Evolutionary conservation across 1,140 invertebrate genomes (phyloP).

Genomic region (Aleiodes sp.): DNA sequence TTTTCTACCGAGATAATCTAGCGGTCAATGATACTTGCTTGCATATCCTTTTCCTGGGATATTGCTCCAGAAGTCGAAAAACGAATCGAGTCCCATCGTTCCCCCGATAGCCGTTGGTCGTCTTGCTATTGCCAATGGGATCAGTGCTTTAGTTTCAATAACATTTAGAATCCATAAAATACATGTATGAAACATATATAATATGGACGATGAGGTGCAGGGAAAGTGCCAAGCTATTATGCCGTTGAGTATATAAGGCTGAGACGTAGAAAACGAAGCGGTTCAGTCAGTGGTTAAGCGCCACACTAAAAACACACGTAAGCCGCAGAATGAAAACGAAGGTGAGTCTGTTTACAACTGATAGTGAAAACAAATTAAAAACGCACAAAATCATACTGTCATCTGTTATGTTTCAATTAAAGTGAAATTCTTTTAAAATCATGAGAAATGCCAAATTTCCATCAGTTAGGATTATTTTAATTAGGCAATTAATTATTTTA

Average conservation of each 20-base stretch:
- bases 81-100: no score
- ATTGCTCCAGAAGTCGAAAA: no score
- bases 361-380: constrained; percentile 9
- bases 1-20: no score
- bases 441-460: no score
- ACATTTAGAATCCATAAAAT: constrained; percentile 38
- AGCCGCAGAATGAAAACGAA: constrained; percentile 60
- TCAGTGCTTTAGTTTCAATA: constrained; percentile 24
- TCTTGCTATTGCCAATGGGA: not conserved
- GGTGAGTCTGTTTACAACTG: constrained; percentile 47
- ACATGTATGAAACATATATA: constrained; percentile 43
- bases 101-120: no score
- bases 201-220: constrained; percentile 56
- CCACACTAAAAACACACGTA: constrained; percentile 57
- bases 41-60: no score
- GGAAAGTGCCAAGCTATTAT: constrained; percentile 64
- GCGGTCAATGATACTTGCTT: no score
- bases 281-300: constrained; percentile 64
- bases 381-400: not conserved
- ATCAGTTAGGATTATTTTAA: no score
- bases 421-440: no score
- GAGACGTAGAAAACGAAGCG: constrained; percentile 57
- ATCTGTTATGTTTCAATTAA: no score
- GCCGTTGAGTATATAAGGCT: constrained; percentile 61
- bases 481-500: constrained; percentile 33